phyloP scores from a whole-genome alignment of 30 jellyfish, hydroid and myxozoan genomes.

The Sanderia malayensis region DNA sequence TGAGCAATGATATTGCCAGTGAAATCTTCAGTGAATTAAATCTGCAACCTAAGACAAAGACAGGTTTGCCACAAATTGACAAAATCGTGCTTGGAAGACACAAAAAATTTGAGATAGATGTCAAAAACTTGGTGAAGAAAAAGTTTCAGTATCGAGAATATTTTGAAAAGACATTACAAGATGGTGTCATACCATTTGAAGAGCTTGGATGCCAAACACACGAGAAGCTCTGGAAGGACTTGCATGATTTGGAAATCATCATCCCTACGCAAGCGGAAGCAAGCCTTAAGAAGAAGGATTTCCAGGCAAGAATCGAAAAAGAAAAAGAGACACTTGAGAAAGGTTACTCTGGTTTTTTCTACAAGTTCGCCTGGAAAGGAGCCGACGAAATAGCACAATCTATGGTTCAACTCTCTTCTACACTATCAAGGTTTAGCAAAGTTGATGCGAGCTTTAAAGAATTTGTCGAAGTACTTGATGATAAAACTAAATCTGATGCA shows the following conservation, averaged over 20 bases:
- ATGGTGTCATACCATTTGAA: conserved; percentile 12
- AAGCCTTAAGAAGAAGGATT: not conserved
- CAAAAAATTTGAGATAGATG: conserved; percentile 18
- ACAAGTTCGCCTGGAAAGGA: conserved; percentile 8
- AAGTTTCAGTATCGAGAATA: conserved; percentile 5
- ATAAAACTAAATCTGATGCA: not conserved
- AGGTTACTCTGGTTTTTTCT: not conserved
- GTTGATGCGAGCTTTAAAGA: conserved; percentile 28
- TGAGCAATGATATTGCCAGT: too few species aligned
- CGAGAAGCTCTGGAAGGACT: conserved; percentile 18
- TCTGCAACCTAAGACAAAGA: too few species aligned
- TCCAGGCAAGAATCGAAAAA: conserved; percentile 12
- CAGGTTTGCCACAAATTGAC: not conserved
- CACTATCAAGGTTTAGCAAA: not conserved
- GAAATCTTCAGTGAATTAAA: too few species aligned
- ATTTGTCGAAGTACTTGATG: not conserved
- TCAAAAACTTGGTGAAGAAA: not conserved
- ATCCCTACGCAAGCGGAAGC: not conserved
- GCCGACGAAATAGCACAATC: not conserved
- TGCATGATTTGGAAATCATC: conserved; percentile 12
- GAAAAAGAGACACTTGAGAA: not conserved
- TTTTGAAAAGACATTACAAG: not conserved
- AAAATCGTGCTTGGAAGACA: not conserved
- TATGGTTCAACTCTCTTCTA: not conserved
- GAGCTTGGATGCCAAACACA: conserved; percentile 15